A percentile compares a stretch with the other conserved stretches of the same genome.
Evolutionary conservation across 2,797 vertebrate genomes (phyloP).

Genomic region (Cossypha caffra): DNA sequence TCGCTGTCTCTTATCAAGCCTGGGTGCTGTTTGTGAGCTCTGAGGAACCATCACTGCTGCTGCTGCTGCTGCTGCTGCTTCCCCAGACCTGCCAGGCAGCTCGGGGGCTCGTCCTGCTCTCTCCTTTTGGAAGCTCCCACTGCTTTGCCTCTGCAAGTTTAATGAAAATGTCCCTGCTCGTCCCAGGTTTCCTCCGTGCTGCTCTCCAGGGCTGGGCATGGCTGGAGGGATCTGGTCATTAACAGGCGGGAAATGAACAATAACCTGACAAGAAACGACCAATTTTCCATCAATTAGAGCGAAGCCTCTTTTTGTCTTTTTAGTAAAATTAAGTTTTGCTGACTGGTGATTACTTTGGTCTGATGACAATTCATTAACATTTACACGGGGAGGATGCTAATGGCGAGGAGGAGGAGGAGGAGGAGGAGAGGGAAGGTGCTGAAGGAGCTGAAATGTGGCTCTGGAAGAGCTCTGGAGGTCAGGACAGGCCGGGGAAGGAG

Average conservation of each 20-base stretch:
- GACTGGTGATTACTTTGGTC: conserved; percentile 43
- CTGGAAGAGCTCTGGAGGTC: neutral
- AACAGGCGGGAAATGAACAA: conserved; percentile 66
- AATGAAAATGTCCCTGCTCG: neutral
- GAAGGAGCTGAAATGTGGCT: rapidly evolving
- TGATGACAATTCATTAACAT: conserved; percentile 53
- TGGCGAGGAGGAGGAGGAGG: neutral
- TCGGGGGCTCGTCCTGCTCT: rapidly evolving
- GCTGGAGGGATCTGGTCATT: conserved; percentile 58
- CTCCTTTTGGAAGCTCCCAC: neutral
- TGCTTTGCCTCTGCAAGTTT: neutral
- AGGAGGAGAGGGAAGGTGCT: neutral
- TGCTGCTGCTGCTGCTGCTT: neutral
- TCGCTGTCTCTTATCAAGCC: rapidly evolving
- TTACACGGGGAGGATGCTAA: neutral
- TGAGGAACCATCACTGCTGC: neutral
- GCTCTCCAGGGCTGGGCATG: neutral
- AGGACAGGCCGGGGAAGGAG: neutral
- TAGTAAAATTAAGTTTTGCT: conserved; percentile 43
- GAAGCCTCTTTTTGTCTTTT: conserved; percentile 39
- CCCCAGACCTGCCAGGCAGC: neutral
- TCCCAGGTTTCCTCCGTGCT: neutral
- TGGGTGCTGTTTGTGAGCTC: neutral
- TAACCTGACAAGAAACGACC: conserved; percentile 63
- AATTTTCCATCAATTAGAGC: conserved; percentile 72